Conservation (phyloP, 2,888 invertebrate species). For the Mongoloraphidia duomilia region DNA sequence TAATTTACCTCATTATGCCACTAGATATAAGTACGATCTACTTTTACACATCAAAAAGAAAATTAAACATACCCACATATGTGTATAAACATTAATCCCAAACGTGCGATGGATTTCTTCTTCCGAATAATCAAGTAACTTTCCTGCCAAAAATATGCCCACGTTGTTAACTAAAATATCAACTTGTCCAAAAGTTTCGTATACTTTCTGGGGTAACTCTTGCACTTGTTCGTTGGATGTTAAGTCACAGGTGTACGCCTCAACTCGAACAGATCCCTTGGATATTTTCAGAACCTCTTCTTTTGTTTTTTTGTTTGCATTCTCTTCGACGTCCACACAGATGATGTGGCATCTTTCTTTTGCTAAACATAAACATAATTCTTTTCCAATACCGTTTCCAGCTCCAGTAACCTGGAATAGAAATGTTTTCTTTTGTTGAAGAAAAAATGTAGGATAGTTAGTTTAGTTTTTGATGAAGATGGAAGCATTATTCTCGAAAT, state of each 20-base stretch:
- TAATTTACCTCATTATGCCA: too few relatives aligned
- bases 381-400: background rate
- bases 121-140: constrained; percentile 46
- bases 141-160: constrained; percentile 71
- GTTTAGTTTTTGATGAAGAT: too few relatives aligned
- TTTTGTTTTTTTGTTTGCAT: background rate
- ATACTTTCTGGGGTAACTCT: constrained; percentile 44
- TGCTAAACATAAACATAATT: constrained; percentile 1
- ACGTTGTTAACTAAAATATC: constrained; percentile 75
- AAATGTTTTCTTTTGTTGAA: too few relatives aligned
- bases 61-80: constrained; percentile 57
- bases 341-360: background rate
- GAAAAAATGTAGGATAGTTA: too few relatives aligned
- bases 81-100: constrained; percentile 63
- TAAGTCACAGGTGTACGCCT: constrained; percentile 45
- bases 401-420: background rate
- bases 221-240: constrained; percentile 52
- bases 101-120: constrained; percentile 54
- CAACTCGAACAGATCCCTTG: background rate
- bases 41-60: too few relatives aligned
- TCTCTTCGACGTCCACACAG: constrained; percentile 1
- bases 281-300: background rate
- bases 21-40: too few relatives aligned
- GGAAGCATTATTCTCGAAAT: too few relatives aligned
- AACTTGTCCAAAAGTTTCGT: constrained; percentile 57